Evolutionary conservation across 2,888 invertebrate species (phyloP), one percentile per base, ranked within the genome.

Genomic region (Trissoscelio sp.): DNA sequence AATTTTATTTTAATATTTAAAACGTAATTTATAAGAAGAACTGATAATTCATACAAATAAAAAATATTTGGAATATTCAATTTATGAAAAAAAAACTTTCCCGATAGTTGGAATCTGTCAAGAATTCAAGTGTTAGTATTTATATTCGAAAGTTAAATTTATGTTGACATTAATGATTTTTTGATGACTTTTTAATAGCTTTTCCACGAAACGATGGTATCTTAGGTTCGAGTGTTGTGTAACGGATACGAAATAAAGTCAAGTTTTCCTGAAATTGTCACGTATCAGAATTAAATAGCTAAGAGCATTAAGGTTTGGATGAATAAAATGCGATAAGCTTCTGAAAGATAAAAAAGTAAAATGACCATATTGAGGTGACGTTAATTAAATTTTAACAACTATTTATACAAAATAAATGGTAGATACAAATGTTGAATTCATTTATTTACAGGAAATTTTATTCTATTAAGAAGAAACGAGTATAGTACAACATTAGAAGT

Each of bases 191-290:
- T 66, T 70, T 70, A 73, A 66, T 28, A 79, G 66, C 67, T 16
- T 79, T 79, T 79, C 79, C 67, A 60, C 51, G 79, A 79, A 79
- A 60, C 51, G 72, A 72, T 67, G 34, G 53, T 67, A 66, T 79
- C 66, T 60, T 1, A n/a, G 0, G 37, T 5, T 39, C 42, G 62
- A 55, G 58, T 48, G 62, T 70, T 69, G 57, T 48, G 39, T 51
- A 70, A 79, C 72, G 78, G 66, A 77, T 66, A 72, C 48, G 57
- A 70, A 70, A 70, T 70, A 69, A 78, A 79, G 62, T 79, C 64
- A 37, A 79, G 44, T 72, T 72, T 79, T 72, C 70, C 37, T 51
- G 44, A 79, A 72, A 72, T 72, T 44, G 72, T 72, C 72, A 66
- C 72, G 66, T 72, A 58, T 66, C 44, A 72, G 60, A 72, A 67